Percentiles rank a stretch among this genome's conserved stretches.
These are phyloP conservation scores for Silurus asotus DNA, from an alignment of 2,113 vertebrate genomes.

Conservation along the genomic window DNA sequence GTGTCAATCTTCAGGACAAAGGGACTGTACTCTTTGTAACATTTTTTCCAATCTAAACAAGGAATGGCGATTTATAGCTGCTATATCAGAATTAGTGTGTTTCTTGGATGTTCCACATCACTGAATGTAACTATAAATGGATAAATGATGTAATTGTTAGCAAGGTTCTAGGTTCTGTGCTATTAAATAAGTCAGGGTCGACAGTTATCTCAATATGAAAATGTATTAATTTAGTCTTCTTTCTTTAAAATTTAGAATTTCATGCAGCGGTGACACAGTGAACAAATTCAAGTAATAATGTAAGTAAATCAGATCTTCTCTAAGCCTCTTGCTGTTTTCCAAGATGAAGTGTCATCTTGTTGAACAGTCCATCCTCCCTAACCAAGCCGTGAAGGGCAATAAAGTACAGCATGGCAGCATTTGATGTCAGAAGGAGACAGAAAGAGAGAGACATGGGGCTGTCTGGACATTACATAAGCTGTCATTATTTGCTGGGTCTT, in stretches of 20 bases:
- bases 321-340: neutral
- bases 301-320: neutral
- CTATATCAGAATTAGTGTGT: neutral
- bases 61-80: neutral
- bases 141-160: neutral
- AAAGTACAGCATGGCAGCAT: constrained; percentile 11
- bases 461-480: constrained; percentile 68
- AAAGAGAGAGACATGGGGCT: constrained; percentile 34
- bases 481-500: constrained; percentile 57
- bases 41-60: neutral
- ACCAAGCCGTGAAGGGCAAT: neutral
- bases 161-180: neutral
- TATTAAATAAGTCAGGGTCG: neutral
- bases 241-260: neutral
- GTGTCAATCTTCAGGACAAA: neutral
- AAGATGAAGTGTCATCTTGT: neutral
- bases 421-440: constrained; percentile 34
- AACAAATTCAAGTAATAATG: neutral
- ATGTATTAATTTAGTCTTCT: neutral
- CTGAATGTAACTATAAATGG: neutral
- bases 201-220: neutral
- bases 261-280: neutral
- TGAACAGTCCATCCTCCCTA: constrained; percentile 1
- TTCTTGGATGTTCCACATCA: neutral
- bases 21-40: neutral